These are phyloP conservation scores for Xenus cinereus DNA, from an alignment of 2,113 vertebrate genomes.

Conservation along the genomic window DNA sequence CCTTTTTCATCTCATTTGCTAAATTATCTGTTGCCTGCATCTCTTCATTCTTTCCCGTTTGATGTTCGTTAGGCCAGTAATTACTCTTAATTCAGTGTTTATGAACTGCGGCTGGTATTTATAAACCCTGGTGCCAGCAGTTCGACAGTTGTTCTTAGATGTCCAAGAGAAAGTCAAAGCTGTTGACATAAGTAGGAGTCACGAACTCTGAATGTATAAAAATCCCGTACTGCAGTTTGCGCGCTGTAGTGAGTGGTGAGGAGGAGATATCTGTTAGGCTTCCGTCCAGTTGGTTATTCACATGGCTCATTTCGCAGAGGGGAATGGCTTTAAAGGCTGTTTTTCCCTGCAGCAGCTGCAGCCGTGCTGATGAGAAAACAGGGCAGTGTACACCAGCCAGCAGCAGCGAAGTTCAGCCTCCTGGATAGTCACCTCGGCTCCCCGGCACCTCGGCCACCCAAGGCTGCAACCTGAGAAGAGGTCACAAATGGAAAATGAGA, in stretches of 20 bases:
- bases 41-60: background rate
- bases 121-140: conserved; percentile 22
- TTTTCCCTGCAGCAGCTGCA: background rate
- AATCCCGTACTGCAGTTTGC: background rate
- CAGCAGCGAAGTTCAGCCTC: background rate
- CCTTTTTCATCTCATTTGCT: background rate
- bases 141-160: background rate
- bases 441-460: background rate
- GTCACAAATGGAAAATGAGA: background rate
- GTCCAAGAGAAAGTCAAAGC: conserved; percentile 24
- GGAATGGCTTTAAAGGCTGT: background rate
- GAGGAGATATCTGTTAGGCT: background rate
- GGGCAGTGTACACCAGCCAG: background rate
- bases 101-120: background rate
- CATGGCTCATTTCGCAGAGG: background rate
- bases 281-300: background rate
- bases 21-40: background rate
- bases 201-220: background rate
- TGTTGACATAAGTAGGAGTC: conserved; percentile 20
- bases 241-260: background rate
- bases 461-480: background rate
- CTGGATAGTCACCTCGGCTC: background rate
- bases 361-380: background rate
- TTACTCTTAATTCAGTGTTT: conserved; percentile 18
- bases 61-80: background rate